Evolutionary conservation across 2,113 vertebrate species (phyloP), one percentile per base, ranked within the genome.

Genomic region (Percopsis transmontana): DNA sequence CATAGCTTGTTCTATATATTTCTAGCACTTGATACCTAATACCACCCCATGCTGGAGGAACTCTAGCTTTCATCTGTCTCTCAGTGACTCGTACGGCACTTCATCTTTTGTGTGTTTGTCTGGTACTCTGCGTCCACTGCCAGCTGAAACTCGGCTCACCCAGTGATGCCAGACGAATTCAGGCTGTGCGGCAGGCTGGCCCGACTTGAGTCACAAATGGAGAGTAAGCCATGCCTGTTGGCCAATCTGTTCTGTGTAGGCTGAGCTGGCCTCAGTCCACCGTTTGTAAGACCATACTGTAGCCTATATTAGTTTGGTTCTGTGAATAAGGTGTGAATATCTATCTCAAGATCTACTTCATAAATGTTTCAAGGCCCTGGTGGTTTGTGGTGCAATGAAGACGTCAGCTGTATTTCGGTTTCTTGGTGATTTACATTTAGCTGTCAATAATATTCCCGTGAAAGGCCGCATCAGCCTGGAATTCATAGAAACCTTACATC

Each of bases 161-260:
- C 19, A 19, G 50, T 58, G n/a, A 48, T 63, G 60, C 62, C 73
- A 75, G 70, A 68, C 58, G 47, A 60, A 53, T 53, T 67, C 55
- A 56, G 53, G 51, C 58, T 45, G 47, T 42, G 27, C 56, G 50
- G 42, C 51, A 58, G 56, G 72, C 67, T 48, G 19, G 44, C 63
- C 52, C 61, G 39, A 64, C 48, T 55, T 70, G 81, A 82, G 70
- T 77, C 82, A 76, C 66, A 63, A 66, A 19, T 58, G 56, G 72
- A 73, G 79, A 62, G 42, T 33, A 15, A 58, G 61, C 55, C 33
- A 53, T 74, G 69, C 53, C 58, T 76, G 67, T 77, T 63, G 56
- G 57, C 48, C 79, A 74, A 48, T 78, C 80, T 85, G 85, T 83
- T 70, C 54, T 74, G 70, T 75, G 80, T 66, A 71, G 83, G 78